Conservation (phyloP, 2,113 vertebrate genomes). For the Picathartes gymnocephalus region DNA sequence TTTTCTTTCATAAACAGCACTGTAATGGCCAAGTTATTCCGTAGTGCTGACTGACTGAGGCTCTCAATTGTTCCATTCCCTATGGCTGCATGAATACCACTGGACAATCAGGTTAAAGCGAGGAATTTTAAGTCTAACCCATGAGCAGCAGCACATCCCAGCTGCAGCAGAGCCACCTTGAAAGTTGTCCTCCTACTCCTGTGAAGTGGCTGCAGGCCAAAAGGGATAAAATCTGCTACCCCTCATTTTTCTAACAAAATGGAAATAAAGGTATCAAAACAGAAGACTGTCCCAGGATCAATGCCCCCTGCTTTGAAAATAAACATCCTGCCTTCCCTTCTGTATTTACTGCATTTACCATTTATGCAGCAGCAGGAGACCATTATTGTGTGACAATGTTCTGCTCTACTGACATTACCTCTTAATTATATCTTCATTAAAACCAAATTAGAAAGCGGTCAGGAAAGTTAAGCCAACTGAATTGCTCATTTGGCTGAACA, state of each 20-base stretch:
- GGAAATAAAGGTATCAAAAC: conserved; percentile 15
- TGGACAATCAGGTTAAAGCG: background rate
- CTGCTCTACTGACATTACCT: conserved; percentile 55
- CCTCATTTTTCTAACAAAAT: background rate
- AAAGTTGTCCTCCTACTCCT: background rate
- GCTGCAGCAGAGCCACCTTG: background rate
- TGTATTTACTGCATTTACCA: conserved; percentile 42
- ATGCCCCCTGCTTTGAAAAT: conserved; percentile 15
- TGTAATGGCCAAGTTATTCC: background rate
- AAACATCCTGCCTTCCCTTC: background rate
- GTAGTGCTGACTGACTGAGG: background rate
- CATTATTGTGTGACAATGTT: conserved; percentile 54
- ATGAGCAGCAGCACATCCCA: background rate
- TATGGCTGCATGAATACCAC: background rate
- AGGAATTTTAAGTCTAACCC: background rate
- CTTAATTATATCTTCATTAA: conserved; percentile 69
- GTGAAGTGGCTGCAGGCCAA: background rate
- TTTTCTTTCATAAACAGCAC: background rate
- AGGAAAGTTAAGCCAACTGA: conserved; percentile 54
- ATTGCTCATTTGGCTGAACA: conserved; percentile 59
- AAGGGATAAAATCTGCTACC: background rate
- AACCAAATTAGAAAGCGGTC: conserved; percentile 56
- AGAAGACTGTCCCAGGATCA: background rate
- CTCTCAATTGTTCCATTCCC: background rate
- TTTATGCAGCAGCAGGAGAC: conserved; percentile 49